Percentiles rank a stretch among this genome's conserved stretches.
phyloP scores from a whole-genome alignment of 2,888 invertebrate genomes.

The Helobdella robusta region DNA sequence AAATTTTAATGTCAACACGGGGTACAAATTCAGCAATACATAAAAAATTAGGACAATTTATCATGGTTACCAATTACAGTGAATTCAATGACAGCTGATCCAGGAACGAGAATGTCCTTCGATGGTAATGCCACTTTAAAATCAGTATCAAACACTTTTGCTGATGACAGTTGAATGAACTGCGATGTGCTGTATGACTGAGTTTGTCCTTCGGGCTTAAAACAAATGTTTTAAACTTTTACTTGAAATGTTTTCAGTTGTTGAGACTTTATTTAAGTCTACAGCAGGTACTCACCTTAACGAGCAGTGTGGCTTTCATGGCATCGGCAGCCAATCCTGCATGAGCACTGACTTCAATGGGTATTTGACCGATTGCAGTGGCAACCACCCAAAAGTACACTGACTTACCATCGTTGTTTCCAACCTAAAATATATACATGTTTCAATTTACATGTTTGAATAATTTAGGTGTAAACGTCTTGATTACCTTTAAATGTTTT shows the following conservation, averaged over 20 bases:
- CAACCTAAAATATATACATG: conserved; percentile 36
- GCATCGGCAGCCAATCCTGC: conserved; percentile 69
- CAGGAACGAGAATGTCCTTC: conserved; percentile 61
- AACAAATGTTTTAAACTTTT: background rate
- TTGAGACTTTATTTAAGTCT: too few relatives aligned
- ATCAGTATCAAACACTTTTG: background rate
- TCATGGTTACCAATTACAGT: conserved; percentile 56
- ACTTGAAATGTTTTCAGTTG: background rate
- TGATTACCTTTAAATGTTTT: background rate
- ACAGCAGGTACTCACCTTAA: conserved; percentile 56
- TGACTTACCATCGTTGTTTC: conserved; percentile 63
- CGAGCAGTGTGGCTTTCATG: conserved; percentile 63
- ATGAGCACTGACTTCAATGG: conserved; percentile 66
- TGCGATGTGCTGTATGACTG: conserved; percentile 58
- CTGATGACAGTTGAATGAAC: conserved; percentile 60
- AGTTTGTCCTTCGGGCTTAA: conserved; percentile 67
- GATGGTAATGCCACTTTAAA: conserved; percentile 42
- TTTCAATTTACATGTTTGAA: background rate
- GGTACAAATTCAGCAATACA: background rate
- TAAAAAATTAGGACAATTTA: background rate
- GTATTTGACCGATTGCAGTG: conserved; percentile 61
- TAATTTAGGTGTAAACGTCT: background rate
- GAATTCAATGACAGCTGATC: conserved; percentile 64
- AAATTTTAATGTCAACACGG: background rate
- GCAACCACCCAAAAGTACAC: conserved; percentile 77